These are phyloP conservation scores for Clarias macrocephalus DNA, from an alignment of 2,113 vertebrate genomes.

Conservation along the genomic window DNA sequence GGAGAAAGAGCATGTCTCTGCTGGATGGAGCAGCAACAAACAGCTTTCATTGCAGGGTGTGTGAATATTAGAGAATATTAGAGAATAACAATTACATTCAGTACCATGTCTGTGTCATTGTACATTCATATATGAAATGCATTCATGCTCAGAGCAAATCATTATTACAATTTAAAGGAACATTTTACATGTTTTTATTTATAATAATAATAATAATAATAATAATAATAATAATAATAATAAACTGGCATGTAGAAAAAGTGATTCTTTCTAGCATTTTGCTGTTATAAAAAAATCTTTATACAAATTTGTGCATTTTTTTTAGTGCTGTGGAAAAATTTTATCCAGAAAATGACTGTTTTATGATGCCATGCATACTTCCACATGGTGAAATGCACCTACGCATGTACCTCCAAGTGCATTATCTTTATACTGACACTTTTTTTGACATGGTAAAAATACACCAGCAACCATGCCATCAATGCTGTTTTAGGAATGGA, in stretches of 20 bases:
- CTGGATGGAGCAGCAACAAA: background rate
- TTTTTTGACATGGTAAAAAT: background rate
- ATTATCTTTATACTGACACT: background rate
- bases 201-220: too few relatives aligned
- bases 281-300: background rate
- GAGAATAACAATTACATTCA: background rate
- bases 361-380: background rate
- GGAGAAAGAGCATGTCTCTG: slow-evolving; percentile 29
- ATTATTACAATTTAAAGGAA: background rate
- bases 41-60: background rate
- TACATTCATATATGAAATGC: background rate
- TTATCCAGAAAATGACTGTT: background rate
- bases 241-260: background rate
- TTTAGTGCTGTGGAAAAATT: background rate
- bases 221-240: background rate
- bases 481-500: background rate
- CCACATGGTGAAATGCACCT: background rate
- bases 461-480: background rate
- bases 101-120: background rate
- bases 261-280: background rate
- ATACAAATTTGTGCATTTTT: background rate
- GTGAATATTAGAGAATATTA: background rate
- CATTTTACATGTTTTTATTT: too few relatives aligned
- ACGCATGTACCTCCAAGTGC: background rate
- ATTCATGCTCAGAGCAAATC: background rate